These are phyloP conservation scores for Anodontia alba DNA, from an alignment of 2,888 invertebrate genomes.

Conservation along the genomic window DNA sequence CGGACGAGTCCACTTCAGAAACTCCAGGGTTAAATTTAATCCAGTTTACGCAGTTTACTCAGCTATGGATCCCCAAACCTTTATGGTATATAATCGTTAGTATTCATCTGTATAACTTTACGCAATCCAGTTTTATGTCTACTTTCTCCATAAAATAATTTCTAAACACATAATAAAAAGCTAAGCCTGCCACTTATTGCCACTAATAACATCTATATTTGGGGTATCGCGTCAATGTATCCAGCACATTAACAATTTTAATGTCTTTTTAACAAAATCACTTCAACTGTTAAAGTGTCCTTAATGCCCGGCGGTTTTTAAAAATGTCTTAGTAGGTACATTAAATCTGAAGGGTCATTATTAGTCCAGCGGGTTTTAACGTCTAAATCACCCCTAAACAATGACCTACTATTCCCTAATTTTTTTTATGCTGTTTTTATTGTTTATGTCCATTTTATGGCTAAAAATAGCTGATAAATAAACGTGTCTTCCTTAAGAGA, in stretches of 20 bases:
- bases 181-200: not conserved
- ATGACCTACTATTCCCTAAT: constrained; percentile 2
- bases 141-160: constrained; percentile 4
- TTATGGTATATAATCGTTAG: too few species aligned
- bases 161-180: constrained; percentile 3
- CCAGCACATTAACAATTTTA: constrained; percentile 18
- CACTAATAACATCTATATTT: constrained; percentile 15
- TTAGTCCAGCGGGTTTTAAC: constrained; percentile 10
- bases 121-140: not conserved
- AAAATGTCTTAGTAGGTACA: constrained; percentile 32
- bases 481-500: not conserved
- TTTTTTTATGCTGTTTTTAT: constrained; percentile 62
- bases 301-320: constrained; percentile 33
- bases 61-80: too few species aligned
- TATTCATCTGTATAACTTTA: not conserved
- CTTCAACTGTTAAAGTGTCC: constrained; percentile 31
- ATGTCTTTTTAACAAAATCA: constrained; percentile 18
- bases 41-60: too few species aligned
- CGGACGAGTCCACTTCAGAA: too few species aligned
- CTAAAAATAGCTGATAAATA: constrained; percentile 8
- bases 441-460: constrained; percentile 44
- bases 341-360: constrained; percentile 32
- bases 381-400: constrained; percentile 20
- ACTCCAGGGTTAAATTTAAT: too few species aligned
- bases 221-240: constrained; percentile 1